Conservation (phyloP, 2,888 invertebrate genomes). For the Agrotis ipsilon region DNA sequence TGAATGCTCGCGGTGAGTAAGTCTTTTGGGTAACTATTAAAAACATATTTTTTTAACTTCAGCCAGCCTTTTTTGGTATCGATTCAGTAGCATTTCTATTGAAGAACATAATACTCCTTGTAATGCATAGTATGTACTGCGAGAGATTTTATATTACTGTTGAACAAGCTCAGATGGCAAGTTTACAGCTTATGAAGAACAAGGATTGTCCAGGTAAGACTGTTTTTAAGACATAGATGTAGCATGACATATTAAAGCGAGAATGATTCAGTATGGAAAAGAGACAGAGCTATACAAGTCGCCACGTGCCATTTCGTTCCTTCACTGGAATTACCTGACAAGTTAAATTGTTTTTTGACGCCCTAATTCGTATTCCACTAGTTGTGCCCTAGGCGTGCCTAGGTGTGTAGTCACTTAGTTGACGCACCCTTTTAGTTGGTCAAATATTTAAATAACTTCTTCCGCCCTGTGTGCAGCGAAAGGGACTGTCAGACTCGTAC, state of each 20-base stretch:
- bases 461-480: too few relatives aligned
- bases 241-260: too few relatives aligned
- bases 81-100: background rate
- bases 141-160: slow-evolving; percentile 14
- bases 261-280: too few relatives aligned
- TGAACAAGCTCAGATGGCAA: slow-evolving; percentile 3
- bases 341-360: background rate
- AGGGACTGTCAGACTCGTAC: too few relatives aligned
- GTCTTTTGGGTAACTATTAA: too few relatives aligned
- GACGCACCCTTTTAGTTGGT: too few relatives aligned
- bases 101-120: slow-evolving; percentile 1
- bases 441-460: too few relatives aligned
- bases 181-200: slow-evolving; percentile 8
- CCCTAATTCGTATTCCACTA: background rate
- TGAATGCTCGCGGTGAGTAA: too few relatives aligned
- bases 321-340: too few relatives aligned
- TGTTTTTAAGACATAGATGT: background rate
- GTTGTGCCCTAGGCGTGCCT: background rate
- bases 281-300: too few relatives aligned
- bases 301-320: too few relatives aligned
- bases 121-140: slow-evolving; percentile 7
- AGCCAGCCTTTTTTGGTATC: background rate
- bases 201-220: slow-evolving; percentile 17
- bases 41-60: background rate
- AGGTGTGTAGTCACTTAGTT: background rate